Conservation (phyloP, 2,888 invertebrate species). For the Poecilobothrus nobilitatus region DNA sequence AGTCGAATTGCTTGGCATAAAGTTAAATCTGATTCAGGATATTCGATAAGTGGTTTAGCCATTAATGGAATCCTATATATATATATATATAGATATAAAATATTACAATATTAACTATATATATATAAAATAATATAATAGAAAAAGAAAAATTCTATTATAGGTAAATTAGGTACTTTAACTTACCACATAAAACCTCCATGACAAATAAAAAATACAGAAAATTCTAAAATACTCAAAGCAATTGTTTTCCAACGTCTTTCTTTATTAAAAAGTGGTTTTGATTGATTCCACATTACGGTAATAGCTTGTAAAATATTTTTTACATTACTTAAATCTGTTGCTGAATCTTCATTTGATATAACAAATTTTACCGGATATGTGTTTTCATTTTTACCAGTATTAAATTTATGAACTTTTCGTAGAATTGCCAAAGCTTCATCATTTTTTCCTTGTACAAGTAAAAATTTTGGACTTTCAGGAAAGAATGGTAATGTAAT, state of each 20-base stretch:
- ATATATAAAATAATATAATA: too few species aligned
- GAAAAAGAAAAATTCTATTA: too few species aligned
- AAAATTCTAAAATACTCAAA: slow-evolving; percentile 15
- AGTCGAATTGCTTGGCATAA: slow-evolving; percentile 30
- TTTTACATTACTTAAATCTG: slow-evolving; percentile 16
- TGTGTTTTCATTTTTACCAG: slow-evolving; percentile 50
- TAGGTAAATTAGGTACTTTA: neutral
- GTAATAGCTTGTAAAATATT: slow-evolving; percentile 13
- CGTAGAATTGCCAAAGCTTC: slow-evolving; percentile 30
- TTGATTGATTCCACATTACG: slow-evolving; percentile 20
- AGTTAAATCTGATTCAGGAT: slow-evolving; percentile 43
- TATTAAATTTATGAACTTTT: slow-evolving; percentile 58
- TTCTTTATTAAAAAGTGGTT: slow-evolving; percentile 15
- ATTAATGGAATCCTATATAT: slow-evolving; percentile 20
- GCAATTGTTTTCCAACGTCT: slow-evolving; percentile 18
- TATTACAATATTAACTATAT: too few species aligned
- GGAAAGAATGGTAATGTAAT: slow-evolving; percentile 50
- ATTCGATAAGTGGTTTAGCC: slow-evolving; percentile 18
- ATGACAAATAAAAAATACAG: slow-evolving; percentile 18
- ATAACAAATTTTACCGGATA: slow-evolving; percentile 52
- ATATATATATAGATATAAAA: neutral
- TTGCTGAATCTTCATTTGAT: neutral
- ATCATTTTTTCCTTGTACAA: slow-evolving; percentile 18
- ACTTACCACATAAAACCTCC: slow-evolving; percentile 21
- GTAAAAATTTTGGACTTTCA: slow-evolving; percentile 28